These are phyloP conservation scores for Trissolcus brochymenae DNA, from an alignment of 2,888 invertebrate species.

Conservation along the genomic window DNA sequence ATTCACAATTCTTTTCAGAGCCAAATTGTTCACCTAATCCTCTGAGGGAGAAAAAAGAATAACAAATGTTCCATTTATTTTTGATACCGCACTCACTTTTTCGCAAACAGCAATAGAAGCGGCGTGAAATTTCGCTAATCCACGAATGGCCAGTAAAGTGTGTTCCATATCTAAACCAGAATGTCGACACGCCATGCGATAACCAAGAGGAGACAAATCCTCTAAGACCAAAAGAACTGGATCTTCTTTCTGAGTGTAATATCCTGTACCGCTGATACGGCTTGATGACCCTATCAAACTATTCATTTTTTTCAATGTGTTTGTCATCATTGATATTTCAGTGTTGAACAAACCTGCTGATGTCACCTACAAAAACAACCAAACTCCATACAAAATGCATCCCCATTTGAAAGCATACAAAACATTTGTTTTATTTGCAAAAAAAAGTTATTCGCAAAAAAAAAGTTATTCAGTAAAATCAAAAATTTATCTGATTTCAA, in stretches of 20 bases:
- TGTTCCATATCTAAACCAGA: constrained; percentile 78
- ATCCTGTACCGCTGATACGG: constrained; percentile 66
- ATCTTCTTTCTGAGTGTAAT: constrained; percentile 67
- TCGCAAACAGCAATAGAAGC: constrained; percentile 78
- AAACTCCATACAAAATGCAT: neutral
- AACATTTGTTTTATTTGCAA: neutral
- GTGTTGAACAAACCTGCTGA: constrained; percentile 61
- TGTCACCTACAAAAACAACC: constrained; percentile 60
- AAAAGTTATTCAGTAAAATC: neutral
- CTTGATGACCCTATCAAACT: constrained; percentile 53
- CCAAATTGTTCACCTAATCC: too few species aligned
- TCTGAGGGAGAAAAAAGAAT: too few species aligned
- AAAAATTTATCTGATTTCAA: neutral
- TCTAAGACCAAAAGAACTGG: constrained; percentile 77
- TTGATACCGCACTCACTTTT: constrained; percentile 72
- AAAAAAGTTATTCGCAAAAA: neutral
- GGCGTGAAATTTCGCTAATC: constrained; percentile 79
- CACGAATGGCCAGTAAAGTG: constrained; percentile 76
- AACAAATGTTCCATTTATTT: too few species aligned
- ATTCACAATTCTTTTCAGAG: too few species aligned
- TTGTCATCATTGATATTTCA: constrained; percentile 69
- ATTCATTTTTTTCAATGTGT: constrained; percentile 67
- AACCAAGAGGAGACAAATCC: constrained; percentile 78
- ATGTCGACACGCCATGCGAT: constrained; percentile 78
- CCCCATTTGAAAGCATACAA: neutral